Percentiles rank a stretch among this genome's conserved stretches.
Conservation (phyloP, 2,888 invertebrate species). For the Polydesmus complanatus region DNA sequence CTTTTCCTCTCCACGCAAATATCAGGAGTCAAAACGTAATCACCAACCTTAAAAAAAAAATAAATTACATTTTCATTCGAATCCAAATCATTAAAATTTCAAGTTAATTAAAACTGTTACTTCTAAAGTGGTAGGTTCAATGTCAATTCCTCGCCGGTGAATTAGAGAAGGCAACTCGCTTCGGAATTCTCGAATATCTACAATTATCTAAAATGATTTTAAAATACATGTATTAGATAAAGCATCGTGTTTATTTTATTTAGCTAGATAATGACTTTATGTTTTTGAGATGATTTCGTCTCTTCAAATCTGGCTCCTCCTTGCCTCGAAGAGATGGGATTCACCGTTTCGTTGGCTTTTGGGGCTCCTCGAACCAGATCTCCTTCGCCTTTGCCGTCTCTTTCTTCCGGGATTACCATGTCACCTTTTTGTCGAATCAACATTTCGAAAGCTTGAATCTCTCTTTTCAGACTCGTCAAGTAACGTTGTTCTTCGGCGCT, state of each 20-base stretch:
- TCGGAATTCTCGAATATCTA: constrained; percentile 95
- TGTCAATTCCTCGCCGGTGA: constrained; percentile 81
- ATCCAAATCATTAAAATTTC: background rate
- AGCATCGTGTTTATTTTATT: background rate
- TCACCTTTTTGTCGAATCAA: constrained; percentile 84
- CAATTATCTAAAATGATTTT: constrained; percentile 42
- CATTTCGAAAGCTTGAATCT: constrained; percentile 86
- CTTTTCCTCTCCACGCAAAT: constrained; percentile 95
- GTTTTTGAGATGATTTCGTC: constrained; percentile 13
- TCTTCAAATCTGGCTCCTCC: constrained; percentile 39
- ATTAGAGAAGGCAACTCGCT: constrained; percentile 89
- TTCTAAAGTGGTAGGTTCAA: constrained; percentile 73
- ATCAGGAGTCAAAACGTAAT: constrained; percentile 91
- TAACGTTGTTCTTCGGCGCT: constrained; percentile 97
- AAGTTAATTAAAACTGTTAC: constrained; percentile 32
- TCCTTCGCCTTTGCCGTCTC: constrained; percentile 67
- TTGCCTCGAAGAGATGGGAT: constrained; percentile 42
- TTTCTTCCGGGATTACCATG: constrained; percentile 75
- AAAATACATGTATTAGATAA: background rate
- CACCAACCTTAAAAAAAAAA: constrained; percentile 58
- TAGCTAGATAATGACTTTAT: background rate
- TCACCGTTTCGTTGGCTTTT: constrained; percentile 29
- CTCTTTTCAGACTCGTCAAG: constrained; percentile 71
- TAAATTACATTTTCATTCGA: background rate
- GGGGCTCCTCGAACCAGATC: constrained; percentile 35